Percentiles rank a stretch among this genome's conserved stretches.
Evolutionary conservation across 2,888 invertebrate species (phyloP).

Genomic region (Pimpla rufipes): DNA sequence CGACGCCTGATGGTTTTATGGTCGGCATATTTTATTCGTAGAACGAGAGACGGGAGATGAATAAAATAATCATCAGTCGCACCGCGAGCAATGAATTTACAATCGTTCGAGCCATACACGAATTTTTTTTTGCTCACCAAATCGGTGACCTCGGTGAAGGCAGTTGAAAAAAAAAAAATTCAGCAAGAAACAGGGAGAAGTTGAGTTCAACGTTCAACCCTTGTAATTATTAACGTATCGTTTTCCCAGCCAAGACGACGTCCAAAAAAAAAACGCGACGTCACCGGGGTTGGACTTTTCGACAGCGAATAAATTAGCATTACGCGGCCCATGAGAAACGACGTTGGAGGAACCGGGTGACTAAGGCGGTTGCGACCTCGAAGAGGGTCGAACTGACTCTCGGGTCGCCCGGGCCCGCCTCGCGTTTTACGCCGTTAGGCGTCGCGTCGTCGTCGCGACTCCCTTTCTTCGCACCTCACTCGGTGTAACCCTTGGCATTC

Average conservation of each 20-base stretch:
- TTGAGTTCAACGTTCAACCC: too few species aligned
- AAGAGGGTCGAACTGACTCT: conserved; percentile 47
- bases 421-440: conserved; percentile 71
- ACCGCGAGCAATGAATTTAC: too few species aligned
- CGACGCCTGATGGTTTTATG: too few species aligned
- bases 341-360: conserved; percentile 48
- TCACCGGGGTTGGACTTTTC: conserved; percentile 46
- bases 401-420: conserved; percentile 55
- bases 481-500: conserved; percentile 62
- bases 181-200: too few species aligned
- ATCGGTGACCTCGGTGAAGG: too few species aligned
- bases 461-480: conserved; percentile 67
- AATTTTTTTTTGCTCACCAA: too few species aligned
- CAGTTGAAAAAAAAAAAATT: too few species aligned
- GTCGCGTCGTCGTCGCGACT: conserved; percentile 64
- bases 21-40: too few species aligned
- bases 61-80: too few species aligned
- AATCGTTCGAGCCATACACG: too few species aligned
- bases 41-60: too few species aligned
- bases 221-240: neutral
- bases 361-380: conserved; percentile 15
- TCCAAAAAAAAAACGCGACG: neutral
- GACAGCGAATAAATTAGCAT: conserved; percentile 64
- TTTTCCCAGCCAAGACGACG: conserved; percentile 15
- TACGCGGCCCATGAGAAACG: conserved; percentile 45